Percentiles rank a stretch among this genome's conserved stretches.
phyloP scores from a whole-genome alignment of 1,140 invertebrate genomes.

The Philopotamus ludificatus region DNA sequence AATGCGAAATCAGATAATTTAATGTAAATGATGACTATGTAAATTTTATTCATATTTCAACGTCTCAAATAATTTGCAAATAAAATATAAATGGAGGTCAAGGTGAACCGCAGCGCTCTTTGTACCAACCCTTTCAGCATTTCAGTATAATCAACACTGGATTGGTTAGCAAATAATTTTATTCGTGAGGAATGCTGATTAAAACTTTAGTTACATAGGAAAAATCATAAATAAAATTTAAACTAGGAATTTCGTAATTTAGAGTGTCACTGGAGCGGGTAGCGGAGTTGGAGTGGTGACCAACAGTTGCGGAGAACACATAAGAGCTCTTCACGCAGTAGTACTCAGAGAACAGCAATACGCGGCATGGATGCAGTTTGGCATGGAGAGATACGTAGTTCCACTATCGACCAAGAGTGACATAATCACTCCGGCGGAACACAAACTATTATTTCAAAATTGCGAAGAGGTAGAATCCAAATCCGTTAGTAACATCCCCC shows the following conservation, averaged over 20 bases:
- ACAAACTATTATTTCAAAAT: slow-evolving; percentile 78
- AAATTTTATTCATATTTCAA: too few species aligned
- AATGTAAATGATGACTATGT: too few species aligned
- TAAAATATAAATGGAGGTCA: too few species aligned
- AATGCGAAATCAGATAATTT: too few species aligned
- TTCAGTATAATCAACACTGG: too few species aligned
- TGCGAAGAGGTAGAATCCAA: slow-evolving; percentile 76
- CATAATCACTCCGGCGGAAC: slow-evolving; percentile 69
- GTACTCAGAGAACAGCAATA: slow-evolving; percentile 70
- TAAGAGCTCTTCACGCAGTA: slow-evolving; percentile 49
- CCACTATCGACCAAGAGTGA: slow-evolving; percentile 71
- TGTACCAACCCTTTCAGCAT: too few species aligned
- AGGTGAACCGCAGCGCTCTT: too few species aligned
- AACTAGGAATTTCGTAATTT: slow-evolving; percentile 12
- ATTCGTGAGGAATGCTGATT: background rate
- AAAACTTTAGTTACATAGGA: background rate
- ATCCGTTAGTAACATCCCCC: too few species aligned
- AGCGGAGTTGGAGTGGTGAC: slow-evolving; percentile 34
- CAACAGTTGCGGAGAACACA: slow-evolving; percentile 43
- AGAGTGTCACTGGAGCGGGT: slow-evolving; percentile 34
- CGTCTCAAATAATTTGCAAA: too few species aligned
- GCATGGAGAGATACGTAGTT: slow-evolving; percentile 69
- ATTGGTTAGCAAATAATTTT: too few species aligned
- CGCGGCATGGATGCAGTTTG: slow-evolving; percentile 70
- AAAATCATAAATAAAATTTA: slow-evolving; percentile 9